Conservation (phyloP, 2,113 vertebrate genomes). For the Plotosus lineatus region DNA sequence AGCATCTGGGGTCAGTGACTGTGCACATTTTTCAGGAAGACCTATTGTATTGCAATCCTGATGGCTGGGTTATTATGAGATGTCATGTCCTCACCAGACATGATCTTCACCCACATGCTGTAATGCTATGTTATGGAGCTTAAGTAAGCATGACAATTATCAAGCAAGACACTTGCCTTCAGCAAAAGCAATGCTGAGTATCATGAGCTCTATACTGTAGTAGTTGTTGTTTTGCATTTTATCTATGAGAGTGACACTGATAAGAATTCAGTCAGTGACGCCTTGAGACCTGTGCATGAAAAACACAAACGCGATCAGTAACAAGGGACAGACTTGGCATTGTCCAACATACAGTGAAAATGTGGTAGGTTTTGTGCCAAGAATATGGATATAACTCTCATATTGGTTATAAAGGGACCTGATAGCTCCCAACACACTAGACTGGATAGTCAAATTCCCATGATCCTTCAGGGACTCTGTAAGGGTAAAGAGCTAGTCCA, state of each 20-base stretch:
- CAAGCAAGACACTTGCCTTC: slow-evolving; percentile 9
- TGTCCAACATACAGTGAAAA: too few species aligned
- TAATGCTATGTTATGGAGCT: slow-evolving; percentile 4
- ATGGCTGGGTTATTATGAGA: background rate
- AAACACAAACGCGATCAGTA: too few species aligned
- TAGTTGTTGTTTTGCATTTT: too few species aligned
- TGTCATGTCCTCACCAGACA: background rate
- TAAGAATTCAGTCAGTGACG: background rate
- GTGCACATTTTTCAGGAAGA: background rate
- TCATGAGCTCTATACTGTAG: background rate
- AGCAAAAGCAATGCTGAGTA: background rate
- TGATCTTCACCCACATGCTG: background rate
- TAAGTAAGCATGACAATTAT: background rate
- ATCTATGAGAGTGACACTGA: background rate
- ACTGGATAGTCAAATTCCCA: too few species aligned
- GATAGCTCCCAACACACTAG: too few species aligned
- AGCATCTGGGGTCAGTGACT: background rate
- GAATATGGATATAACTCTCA: too few species aligned
- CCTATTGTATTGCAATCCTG: background rate
- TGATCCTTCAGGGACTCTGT: too few species aligned
- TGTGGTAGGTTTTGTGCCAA: too few species aligned
- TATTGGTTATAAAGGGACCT: too few species aligned
- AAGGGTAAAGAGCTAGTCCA: too few species aligned
- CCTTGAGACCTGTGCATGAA: too few species aligned
- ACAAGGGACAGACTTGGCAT: too few species aligned